phyloP scores from a whole-genome alignment of 1,140 invertebrate species.

The Ceratina calcarata region DNA sequence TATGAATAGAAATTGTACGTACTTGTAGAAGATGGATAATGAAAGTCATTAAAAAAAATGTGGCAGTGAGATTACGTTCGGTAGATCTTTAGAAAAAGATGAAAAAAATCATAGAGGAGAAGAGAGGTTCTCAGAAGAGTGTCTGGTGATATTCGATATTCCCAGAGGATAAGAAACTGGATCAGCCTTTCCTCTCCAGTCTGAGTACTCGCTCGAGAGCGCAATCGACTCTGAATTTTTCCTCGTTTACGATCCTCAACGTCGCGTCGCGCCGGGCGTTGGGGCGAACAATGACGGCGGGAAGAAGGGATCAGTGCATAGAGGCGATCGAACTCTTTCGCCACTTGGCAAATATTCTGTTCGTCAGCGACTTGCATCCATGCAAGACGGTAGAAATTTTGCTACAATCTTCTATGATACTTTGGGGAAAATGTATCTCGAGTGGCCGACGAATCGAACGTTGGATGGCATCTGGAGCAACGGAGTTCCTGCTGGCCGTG shows the following conservation, averaged over 20 bases:
- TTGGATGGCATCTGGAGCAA: too few species aligned
- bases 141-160: not conserved
- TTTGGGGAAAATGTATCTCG: too few species aligned
- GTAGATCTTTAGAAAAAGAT: not conserved
- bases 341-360: constrained; percentile 31
- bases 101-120: not conserved
- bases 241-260: not conserved
- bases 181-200: not conserved
- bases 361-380: constrained; percentile 43
- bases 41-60: too few species aligned
- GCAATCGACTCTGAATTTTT: not conserved
- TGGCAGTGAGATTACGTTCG: too few species aligned
- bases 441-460: too few species aligned
- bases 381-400: not conserved
- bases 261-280: not conserved
- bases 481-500: not conserved
- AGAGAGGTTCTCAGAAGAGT: not conserved
- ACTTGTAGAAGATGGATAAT: too few species aligned
- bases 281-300: too few species aligned
- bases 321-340: too few species aligned
- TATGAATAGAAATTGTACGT: too few species aligned
- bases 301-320: too few species aligned
- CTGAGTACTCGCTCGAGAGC: not conserved
- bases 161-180: not conserved
- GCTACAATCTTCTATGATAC: too few species aligned